Percentiles rank a stretch among this genome's conserved stretches.
phyloP scores from a whole-genome alignment of 2,888 invertebrate genomes.

The Thalpophila matura region DNA sequence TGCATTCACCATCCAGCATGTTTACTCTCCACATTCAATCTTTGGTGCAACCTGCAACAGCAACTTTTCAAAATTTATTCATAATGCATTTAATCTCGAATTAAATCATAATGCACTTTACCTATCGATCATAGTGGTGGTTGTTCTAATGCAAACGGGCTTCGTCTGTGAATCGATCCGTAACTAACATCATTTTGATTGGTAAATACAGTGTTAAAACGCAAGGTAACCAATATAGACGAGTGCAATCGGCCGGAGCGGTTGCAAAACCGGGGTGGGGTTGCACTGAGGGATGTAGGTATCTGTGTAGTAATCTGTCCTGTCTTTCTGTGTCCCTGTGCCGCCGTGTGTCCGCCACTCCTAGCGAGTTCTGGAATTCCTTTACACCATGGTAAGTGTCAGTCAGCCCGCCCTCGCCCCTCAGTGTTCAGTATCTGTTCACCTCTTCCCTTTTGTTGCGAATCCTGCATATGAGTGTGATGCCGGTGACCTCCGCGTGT shows the following conservation, averaged over 20 bases:
- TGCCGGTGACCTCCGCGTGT: conserved; percentile 86
- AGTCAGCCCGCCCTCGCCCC: conserved; percentile 92
- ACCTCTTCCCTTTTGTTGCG: conserved; percentile 90
- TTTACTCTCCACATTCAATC: conserved; percentile 74
- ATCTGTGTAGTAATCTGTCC: conserved; percentile 92
- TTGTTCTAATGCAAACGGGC: conserved; percentile 91
- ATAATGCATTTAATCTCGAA: too few species aligned
- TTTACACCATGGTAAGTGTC: conserved; percentile 99
- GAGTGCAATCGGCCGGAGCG: conserved; percentile 85
- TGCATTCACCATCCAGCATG: conserved; percentile 83
- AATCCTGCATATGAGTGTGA: conserved; percentile 90
- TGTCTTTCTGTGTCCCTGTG: conserved; percentile 93
- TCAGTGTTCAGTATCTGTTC: conserved; percentile 91
- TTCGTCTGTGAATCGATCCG: conserved; percentile 77
- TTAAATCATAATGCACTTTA: conserved; percentile 44
- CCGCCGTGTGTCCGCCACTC: conserved; percentile 93
- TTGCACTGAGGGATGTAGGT: conserved; percentile 91
- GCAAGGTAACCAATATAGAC: conserved; percentile 90
- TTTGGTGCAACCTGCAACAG: conserved; percentile 79
- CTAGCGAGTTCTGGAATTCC: conserved; percentile 99
- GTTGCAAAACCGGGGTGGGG: conserved; percentile 88
- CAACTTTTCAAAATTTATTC: conserved; percentile 58
- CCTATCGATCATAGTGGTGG: conserved; percentile 75
- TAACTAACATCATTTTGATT: conserved; percentile 70
- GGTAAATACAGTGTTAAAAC: conserved; percentile 86